phyloP scores from a whole-genome alignment of 2,113 vertebrate genomes.

The Natator depressus region DNA sequence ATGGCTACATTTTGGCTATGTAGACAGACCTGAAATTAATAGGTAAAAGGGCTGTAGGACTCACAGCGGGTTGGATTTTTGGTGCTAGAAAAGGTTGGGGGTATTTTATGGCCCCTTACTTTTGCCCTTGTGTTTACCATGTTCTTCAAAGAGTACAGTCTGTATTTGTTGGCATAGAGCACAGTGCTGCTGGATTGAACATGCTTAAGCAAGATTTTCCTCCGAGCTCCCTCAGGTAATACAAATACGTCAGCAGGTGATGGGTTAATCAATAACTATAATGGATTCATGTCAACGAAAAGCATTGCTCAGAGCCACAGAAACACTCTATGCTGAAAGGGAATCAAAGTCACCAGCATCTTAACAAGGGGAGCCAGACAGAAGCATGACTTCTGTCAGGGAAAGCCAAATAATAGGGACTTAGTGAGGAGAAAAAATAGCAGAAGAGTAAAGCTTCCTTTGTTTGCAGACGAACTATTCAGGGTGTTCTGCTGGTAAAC shows the following conservation, averaged over 20 bases:
- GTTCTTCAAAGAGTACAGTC: background rate
- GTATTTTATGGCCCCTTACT: background rate
- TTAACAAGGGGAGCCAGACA: background rate
- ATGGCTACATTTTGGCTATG: background rate
- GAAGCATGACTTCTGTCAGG: conserved; percentile 36
- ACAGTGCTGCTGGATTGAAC: background rate
- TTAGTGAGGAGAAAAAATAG: background rate
- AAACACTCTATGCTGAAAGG: background rate
- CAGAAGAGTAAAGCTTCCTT: conserved; percentile 11
- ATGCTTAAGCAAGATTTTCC: conserved; percentile 20
- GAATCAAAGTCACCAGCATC: conserved; percentile 20
- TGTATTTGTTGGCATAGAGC: background rate
- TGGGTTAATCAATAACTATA: conserved; percentile 63
- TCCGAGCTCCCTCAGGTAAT: background rate
- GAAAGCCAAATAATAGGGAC: background rate
- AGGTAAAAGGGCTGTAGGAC: background rate
- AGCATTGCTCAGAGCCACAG: conserved; percentile 13
- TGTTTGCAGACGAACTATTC: conserved; percentile 9
- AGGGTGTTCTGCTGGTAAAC: background rate
- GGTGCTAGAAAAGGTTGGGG: background rate
- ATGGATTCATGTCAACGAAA: conserved; percentile 33
- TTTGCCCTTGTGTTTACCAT: background rate
- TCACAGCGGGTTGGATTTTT: background rate
- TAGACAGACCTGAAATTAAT: background rate
- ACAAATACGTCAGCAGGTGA: conserved; percentile 30